Conservation (phyloP, 2,888 invertebrate genomes). For the Plagodis pulveraria region DNA sequence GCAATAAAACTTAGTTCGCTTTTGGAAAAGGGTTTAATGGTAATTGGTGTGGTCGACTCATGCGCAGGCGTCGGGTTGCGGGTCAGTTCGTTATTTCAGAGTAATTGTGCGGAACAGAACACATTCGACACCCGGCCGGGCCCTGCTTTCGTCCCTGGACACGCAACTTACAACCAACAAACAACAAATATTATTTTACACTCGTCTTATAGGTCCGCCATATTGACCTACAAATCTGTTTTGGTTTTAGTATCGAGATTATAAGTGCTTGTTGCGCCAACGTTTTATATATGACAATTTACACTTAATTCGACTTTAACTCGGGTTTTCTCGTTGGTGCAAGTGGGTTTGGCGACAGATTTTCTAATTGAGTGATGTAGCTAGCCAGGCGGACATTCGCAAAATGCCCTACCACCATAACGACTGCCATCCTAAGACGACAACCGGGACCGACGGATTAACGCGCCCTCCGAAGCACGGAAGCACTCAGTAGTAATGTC, state of each 20-base stretch:
- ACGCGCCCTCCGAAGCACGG: too few species aligned
- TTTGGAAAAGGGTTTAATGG: slow-evolving; percentile 56
- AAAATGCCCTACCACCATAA: too few species aligned
- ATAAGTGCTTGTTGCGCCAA: too few species aligned
- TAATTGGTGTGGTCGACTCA: slow-evolving; percentile 68
- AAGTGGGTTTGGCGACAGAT: too few species aligned
- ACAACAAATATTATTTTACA: slow-evolving; percentile 32
- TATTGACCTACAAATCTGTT: neutral
- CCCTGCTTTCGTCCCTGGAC: slow-evolving; percentile 29
- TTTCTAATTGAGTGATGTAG: too few species aligned
- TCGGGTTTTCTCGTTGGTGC: too few species aligned
- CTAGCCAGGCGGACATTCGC: too few species aligned
- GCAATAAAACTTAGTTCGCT: slow-evolving; percentile 33
- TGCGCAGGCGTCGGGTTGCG: slow-evolving; percentile 75
- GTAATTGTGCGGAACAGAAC: slow-evolving; percentile 80
- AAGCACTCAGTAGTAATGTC: too few species aligned
- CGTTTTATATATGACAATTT: too few species aligned
- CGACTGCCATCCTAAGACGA: too few species aligned
- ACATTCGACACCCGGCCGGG: slow-evolving; percentile 66
- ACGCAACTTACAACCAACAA: slow-evolving; percentile 51
- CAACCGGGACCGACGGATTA: too few species aligned
- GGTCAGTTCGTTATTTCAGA: slow-evolving; percentile 77
- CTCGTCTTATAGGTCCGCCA: slow-evolving; percentile 31
- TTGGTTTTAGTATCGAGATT: neutral
- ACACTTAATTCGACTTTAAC: too few species aligned